phyloP scores from a whole-genome alignment of 1,140 invertebrate species.

The Trichomalopsis sarcophagae region DNA sequence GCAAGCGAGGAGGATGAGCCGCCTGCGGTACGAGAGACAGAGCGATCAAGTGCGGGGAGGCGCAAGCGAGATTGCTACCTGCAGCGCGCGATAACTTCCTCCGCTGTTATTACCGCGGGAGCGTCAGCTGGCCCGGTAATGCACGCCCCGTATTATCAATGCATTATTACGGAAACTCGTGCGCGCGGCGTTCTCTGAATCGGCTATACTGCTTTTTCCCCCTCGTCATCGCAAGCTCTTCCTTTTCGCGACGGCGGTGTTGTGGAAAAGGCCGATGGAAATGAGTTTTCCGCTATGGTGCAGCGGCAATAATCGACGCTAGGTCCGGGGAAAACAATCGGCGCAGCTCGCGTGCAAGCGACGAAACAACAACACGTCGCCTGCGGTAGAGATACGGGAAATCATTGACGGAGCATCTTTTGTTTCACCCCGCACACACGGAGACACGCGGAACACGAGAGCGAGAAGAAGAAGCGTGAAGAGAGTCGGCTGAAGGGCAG shows the following conservation, averaged over 20 bases:
- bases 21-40: neutral
- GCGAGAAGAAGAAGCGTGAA: conserved; percentile 5
- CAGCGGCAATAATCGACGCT: neutral
- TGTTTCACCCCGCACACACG: conserved; percentile 19
- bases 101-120: conserved; percentile 2
- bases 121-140: conserved; percentile 41
- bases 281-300: neutral
- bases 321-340: neutral
- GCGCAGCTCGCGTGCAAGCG: neutral
- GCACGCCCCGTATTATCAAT: conserved; percentile 42
- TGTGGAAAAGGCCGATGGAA: too few species aligned
- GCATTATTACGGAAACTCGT: conserved; percentile 34
- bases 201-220: too few species aligned
- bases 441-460: neutral
- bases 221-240: neutral
- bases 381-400: neutral
- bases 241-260: neutral
- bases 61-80: conserved; percentile 44
- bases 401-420: conserved; percentile 8
- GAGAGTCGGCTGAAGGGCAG: conserved; percentile 51
- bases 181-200: conserved; percentile 51
- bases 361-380: neutral
- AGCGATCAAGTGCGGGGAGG: conserved; percentile 39
- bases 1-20: conserved; percentile 15
- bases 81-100: conserved; percentile 23